Evolutionary conservation across 1,140 invertebrate genomes (phyloP).

Genomic region (Atta texana): DNA sequence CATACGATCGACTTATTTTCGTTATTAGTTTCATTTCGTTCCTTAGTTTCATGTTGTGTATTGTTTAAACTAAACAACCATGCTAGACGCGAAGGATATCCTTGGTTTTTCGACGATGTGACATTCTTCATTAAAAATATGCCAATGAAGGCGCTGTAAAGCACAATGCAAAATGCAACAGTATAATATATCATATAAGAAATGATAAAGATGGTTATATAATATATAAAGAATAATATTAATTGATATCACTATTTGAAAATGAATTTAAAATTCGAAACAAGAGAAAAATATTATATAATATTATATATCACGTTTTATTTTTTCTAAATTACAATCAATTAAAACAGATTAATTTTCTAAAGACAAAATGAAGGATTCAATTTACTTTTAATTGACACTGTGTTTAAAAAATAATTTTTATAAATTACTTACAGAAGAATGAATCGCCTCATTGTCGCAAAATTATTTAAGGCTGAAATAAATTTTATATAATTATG

Average conservation of each 20-base stretch:
- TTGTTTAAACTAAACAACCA: slow-evolving; percentile 35
- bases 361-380: not conserved
- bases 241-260: not conserved
- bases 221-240: not conserved
- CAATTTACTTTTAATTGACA: not conserved
- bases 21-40: not conserved
- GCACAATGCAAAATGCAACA: not conserved
- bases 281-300: not conserved
- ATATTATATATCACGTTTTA: not conserved
- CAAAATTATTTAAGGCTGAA: not conserved
- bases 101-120: not conserved
- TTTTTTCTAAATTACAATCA: not conserved
- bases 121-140: not conserved
- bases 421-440: slow-evolving; percentile 28
- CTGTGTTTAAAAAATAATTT: not conserved
- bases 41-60: not conserved
- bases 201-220: not conserved
- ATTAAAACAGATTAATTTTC: not conserved
- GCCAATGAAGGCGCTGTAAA: slow-evolving; percentile 44
- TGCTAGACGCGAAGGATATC: slow-evolving; percentile 18
- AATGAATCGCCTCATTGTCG: not conserved
- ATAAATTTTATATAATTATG: not conserved
- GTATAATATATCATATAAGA: too few relatives aligned
- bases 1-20: slow-evolving; percentile 1
- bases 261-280: not conserved